Conservation (phyloP, 2,113 vertebrate species). For the Machaerirhynchus nigripectus region DNA sequence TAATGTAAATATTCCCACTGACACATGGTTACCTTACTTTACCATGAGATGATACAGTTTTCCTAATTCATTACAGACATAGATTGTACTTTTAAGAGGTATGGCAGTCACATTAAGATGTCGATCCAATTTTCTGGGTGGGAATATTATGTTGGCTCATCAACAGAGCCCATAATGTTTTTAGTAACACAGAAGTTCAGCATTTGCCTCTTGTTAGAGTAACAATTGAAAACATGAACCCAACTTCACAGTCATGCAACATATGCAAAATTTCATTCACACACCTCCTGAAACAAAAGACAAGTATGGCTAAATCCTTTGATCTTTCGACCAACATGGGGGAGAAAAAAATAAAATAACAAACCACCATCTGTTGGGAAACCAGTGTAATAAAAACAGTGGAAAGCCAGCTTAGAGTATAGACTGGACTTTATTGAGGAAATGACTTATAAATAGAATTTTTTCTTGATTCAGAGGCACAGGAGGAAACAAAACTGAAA, state of each 20-base stretch:
- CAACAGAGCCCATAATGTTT: not conserved
- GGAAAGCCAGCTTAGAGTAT: constrained; percentile 16
- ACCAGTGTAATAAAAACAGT: constrained; percentile 53
- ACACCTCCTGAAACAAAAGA: constrained; percentile 51
- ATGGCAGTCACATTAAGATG: not conserved
- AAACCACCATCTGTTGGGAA: constrained; percentile 60
- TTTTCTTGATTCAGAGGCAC: constrained; percentile 13
- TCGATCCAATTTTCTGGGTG: not conserved
- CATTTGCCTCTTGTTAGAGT: constrained; percentile 51
- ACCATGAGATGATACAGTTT: not conserved
- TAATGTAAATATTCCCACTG: not conserved
- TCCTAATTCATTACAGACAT: not conserved
- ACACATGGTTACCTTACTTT: not conserved
- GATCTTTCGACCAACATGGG: constrained; percentile 45
- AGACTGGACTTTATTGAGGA: constrained; percentile 42
- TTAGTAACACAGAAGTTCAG: constrained; percentile 23
- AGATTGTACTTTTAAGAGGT: not conserved
- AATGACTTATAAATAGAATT: constrained; percentile 39
- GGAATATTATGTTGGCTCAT: not conserved
- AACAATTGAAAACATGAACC: constrained; percentile 57
- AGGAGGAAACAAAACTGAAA: constrained; percentile 6
- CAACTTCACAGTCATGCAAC: not conserved
- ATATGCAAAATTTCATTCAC: constrained; percentile 60
- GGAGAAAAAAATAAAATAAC: not conserved
- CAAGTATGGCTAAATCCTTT: constrained; percentile 57